Base-by-base conservation (phyloP, 1,140 invertebrate genomes). In the Zaprionus nigranus region DNA sequence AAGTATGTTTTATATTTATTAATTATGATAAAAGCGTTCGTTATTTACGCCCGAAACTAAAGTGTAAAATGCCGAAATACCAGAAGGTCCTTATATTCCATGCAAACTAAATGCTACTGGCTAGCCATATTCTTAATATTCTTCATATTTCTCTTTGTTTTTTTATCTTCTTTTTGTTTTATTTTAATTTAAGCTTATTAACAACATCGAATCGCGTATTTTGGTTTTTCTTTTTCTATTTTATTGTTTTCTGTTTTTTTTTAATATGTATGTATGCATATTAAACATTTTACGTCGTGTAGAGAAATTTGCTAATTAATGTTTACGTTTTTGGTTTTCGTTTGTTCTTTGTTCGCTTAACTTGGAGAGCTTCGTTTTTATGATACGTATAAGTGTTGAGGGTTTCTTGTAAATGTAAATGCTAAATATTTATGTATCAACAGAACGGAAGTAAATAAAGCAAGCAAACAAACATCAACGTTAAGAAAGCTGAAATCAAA, bases 351-450 rank as follows among this genome's bases (percentile, higher is more conserved):
- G 71, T 79, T 78, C 62, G 69, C 78, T 84, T 88, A 74, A 77
- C 79, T 85, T 90, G 85, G 85, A 90, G 85, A 90, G 85, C 85
- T 90, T 90, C 81, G 85, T 80, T 90, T 88, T 90, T 82, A 80
- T 90, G 85, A 90, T 90, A 90, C 85, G 85, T 90, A 90, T 90
- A 90, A 82, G 85, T 90, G 82, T 90, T 76, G 86, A 79, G 81
- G 84, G 58, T 85, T 70, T 75, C 69, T 70, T 63, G 28, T 68
- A 62, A 38, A 61, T 61, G 34, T 65, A 61, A 53, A 36, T 57
- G 62, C 53, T 66, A 77, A 78, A 30, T 60, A 28, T 20, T 36
- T n/a, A 65, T 56, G 3, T 43, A 70, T 36, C 34, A 60, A 77
- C 61, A 56, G 36, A 51, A 49, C 15, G 2, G 15, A 61, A 59